Conservation (phyloP, 2,888 invertebrate genomes). For the Parnassius apollo region DNA sequence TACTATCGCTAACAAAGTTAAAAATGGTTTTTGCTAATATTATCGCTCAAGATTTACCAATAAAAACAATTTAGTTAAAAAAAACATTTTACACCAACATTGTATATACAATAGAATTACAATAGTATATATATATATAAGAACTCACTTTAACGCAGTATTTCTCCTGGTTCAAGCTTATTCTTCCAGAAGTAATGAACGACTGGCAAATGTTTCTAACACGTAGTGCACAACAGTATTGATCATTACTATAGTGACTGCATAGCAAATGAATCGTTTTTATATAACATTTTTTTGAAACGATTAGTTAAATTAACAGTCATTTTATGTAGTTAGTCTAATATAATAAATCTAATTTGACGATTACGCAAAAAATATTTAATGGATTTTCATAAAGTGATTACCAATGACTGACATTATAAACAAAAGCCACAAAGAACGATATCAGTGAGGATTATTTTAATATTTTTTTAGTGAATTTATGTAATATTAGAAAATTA, state of each 20-base stretch:
- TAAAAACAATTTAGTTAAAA: no score
- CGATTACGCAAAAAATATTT: constrained; percentile 10
- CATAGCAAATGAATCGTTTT: neutral
- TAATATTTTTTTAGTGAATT: no score
- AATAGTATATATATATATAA: neutral
- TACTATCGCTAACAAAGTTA: no score
- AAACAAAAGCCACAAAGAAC: neutral
- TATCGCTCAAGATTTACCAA: no score
- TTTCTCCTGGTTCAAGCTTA: neutral
- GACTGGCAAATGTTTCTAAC: neutral
- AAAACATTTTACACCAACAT: neutral
- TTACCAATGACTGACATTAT: neutral
- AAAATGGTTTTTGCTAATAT: no score
- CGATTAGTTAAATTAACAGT: constrained; percentile 16
- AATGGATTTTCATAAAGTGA: constrained; percentile 2
- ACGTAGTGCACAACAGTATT: neutral
- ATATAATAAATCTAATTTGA: constrained; percentile 2
- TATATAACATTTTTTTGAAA: constrained; percentile 2
- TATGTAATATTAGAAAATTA: no score
- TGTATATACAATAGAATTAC: neutral
- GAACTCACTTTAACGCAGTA: constrained; percentile 1
- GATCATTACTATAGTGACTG: constrained; percentile 1
- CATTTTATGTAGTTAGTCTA: neutral
- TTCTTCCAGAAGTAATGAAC: neutral
- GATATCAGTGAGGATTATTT: no score